Base-by-base conservation (phyloP, 2,888 invertebrate genomes). In the Volucella inflata region DNA sequence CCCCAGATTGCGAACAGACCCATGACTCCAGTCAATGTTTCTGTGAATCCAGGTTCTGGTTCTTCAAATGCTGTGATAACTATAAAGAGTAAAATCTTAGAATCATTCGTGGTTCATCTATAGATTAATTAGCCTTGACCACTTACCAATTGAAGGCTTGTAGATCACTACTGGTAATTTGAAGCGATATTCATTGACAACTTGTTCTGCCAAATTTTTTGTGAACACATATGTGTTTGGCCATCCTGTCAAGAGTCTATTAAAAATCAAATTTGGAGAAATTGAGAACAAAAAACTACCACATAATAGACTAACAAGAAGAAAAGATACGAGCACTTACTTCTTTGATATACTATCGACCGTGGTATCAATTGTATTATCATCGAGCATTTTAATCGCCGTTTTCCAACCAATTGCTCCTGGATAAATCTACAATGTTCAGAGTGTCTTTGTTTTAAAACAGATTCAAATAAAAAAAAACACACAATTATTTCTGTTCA, bases 221-320 rank as follows among this genome's bases (percentile, higher is more conserved):
- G 97, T 96, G 90, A 96, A 97, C 0, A 96, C 96, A 90, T 98
- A 99, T 0, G 98, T 98, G 89, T 98, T 98, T 0, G 98, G 98
- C 16, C 91, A 91, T 21, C 91, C 91, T 11, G 88, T 72, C 60
- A 88, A 89, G 10, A 90, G 38, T 67, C 90, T 91, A 38, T 6
- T 6, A 30, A 30, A 0, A 6, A 30, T 30, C 6, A 6, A 30
- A 30, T 30, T 30, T n/a, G n/a, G n/a, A n/a, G n/a, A n/a, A n/a
- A n/a, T n/a, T n/a, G n/a, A n/a, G n/a, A n/a, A n/a, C n/a, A 9
- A 59, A 57, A n/a, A 10, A 8, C 46, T 1, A 40, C 1, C 8
- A n/a, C 4, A 50, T 6, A n/a, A 1, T 2, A 1, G 50, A 2
- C 2, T 10, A 4, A 4, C 1, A 12, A 30, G 10, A 16, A 14